Base-by-base conservation (phyloP, 53 echinoderm and acorn worm genomes). In the Temnopleurus reevesii region DNA sequence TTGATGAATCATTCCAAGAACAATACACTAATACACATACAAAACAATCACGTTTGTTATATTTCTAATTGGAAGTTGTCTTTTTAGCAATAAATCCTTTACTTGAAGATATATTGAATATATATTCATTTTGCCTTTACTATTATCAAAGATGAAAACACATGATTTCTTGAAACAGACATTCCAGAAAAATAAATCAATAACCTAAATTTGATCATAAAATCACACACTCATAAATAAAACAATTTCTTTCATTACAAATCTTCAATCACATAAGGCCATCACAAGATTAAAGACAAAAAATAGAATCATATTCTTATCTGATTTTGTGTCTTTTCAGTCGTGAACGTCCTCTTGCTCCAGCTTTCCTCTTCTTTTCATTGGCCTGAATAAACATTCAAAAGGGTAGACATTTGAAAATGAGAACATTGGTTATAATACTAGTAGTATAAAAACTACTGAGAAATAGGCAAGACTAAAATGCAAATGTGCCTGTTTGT, bases 251-350 rank as follows among this genome's bases (percentile, higher is more conserved):
- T 13, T 49, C 46, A 46, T 79, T 4, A 49, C 27, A 46, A 79
- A 46, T 28, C 46, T 79, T 79, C 2, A 79, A 46, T 49, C 19
- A 79, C 49, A 28, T 77, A 77, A 77, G 77, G 77, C 77, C 77
- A 77, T 77, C 46, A 45, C 77, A 79, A 41, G 44, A 76, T 76
- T 36, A 76, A 44, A 26, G 47, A 47, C 13, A 29, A 47, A 8
- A 66, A 56, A 71, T 26, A 38, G 47, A 18, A 9, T 19, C 28
- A 49, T 49, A 38, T 8, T 79, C 79, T 87, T 49, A 87, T 66
- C 88, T 87, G 51, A 87, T 51, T 35, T 87, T 87, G 31, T 66
- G 88, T 36, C 88, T 64, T 35, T 87, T 87, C 29, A 87, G 88
- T 35, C 88, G 28, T 28, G 65, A 38, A 21, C 88, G 66, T n/a